Percentiles rank a stretch among this genome's conserved stretches.
Conservation (phyloP, 2,888 invertebrate species). For the Rambutsinella grinnellia region DNA sequence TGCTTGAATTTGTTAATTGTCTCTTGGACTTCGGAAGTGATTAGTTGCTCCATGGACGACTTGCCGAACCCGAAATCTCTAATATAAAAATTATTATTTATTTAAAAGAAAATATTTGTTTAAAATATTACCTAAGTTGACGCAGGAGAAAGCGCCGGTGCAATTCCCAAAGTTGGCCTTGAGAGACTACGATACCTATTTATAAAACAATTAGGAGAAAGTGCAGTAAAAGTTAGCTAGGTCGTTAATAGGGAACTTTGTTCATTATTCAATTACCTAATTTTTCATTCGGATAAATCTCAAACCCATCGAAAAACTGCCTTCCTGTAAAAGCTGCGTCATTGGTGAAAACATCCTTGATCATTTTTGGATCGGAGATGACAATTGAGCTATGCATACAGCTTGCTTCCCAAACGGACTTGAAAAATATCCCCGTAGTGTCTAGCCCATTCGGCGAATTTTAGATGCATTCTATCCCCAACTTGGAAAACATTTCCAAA, state of each 20-base stretch:
- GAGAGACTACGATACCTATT: conserved; percentile 18
- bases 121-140: conserved; percentile 19
- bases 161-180: conserved; percentile 37
- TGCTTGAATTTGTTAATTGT: conserved; percentile 5
- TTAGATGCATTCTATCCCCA: conserved; percentile 24
- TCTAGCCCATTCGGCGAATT: conserved; percentile 42
- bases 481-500: conserved; percentile 42
- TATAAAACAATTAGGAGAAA: not conserved
- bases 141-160: conserved; percentile 22
- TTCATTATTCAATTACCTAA: conserved; percentile 15
- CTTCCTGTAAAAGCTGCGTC: conserved; percentile 20
- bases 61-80: conserved; percentile 44
- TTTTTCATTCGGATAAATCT: conserved; percentile 36
- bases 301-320: conserved; percentile 34
- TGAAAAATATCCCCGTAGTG: conserved; percentile 46
- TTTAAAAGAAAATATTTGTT: no score
- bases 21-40: conserved; percentile 19
- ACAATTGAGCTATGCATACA: conserved; percentile 25
- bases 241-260: no score
- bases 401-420: conserved; percentile 26
- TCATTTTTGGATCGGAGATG: conserved; percentile 26
- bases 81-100: no score
- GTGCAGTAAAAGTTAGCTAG: no score
- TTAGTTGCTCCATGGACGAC: conserved; percentile 23
- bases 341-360: conserved; percentile 26